Evolutionary conservation across 2,888 invertebrate genomes (phyloP).

Genomic region (Oscheius sp.): DNA sequence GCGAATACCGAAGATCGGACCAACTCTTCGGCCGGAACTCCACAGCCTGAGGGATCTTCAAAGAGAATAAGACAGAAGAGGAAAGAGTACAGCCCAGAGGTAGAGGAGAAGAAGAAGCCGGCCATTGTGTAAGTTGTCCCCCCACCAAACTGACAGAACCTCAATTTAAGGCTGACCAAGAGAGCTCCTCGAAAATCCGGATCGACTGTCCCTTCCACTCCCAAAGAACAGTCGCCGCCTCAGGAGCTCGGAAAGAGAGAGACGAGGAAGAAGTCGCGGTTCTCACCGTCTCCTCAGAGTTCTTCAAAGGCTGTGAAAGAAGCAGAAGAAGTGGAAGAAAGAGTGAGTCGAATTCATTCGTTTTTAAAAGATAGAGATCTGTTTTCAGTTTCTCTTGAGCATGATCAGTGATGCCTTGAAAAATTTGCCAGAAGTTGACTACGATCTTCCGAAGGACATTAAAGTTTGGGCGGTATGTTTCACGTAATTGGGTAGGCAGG

Average conservation of each 20-base stretch:
- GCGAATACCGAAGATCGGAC: no score
- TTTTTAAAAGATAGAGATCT: neutral
- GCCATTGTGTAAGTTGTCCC: neutral
- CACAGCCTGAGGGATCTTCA: neutral
- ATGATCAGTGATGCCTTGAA: neutral
- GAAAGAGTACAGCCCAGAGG: conserved; percentile 25
- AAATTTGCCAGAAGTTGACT: neutral
- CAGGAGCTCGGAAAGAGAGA: neutral
- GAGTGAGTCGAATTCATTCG: neutral
- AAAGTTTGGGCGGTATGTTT: no score
- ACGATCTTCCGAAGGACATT: neutral
- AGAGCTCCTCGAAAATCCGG: neutral
- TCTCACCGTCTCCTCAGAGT: no score
- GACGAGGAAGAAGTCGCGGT: no score
- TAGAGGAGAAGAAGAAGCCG: neutral
- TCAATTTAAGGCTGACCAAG: neutral
- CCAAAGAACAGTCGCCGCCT: neutral
- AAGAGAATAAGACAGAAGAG: conserved; percentile 10
- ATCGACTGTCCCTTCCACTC: neutral
- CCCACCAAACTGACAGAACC: neutral
- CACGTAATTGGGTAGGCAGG: no score
- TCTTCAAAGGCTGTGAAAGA: no score
- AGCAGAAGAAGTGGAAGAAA: neutral
- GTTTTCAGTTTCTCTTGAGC: conserved; percentile 15
- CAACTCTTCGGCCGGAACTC: no score